Conservation (phyloP, 2,888 invertebrate genomes). For the Synergus itoensis region DNA sequence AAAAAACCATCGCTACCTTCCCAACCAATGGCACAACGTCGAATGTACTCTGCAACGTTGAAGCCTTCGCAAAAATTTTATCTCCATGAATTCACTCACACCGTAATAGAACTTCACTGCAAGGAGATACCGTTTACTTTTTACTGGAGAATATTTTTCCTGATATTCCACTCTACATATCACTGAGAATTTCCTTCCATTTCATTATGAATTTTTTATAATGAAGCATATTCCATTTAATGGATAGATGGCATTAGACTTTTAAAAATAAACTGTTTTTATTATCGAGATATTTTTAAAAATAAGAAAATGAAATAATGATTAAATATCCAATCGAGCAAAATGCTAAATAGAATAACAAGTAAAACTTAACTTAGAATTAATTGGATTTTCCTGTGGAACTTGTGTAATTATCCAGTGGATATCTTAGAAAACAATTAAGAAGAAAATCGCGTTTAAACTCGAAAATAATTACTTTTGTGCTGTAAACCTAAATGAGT, state of each 20-base stretch:
- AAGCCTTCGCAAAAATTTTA: slow-evolving; percentile 42
- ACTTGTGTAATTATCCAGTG: slow-evolving; percentile 38
- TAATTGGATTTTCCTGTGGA: slow-evolving; percentile 37
- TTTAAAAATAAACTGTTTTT: too few relatives aligned
- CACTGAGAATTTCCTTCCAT: not conserved
- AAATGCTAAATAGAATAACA: not conserved
- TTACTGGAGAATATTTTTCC: slow-evolving; percentile 12
- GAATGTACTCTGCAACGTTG: slow-evolving; percentile 40
- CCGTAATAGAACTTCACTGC: slow-evolving; percentile 18
- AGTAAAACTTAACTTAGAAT: slow-evolving; percentile 1
- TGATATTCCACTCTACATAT: slow-evolving; percentile 12
- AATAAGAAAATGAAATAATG: too few relatives aligned
- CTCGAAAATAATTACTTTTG: slow-evolving; percentile 41
- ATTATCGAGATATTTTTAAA: too few relatives aligned
- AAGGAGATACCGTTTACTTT: slow-evolving; percentile 26
- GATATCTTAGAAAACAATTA: slow-evolving; percentile 35
- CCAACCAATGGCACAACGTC: slow-evolving; percentile 50
- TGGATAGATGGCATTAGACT: too few relatives aligned
- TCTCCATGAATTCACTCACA: slow-evolving; percentile 29
- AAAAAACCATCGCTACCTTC: slow-evolving; percentile 46
- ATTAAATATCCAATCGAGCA: not conserved
- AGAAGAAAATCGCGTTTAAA: slow-evolving; percentile 38
- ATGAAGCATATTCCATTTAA: not conserved
- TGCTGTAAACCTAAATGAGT: slow-evolving; percentile 36
- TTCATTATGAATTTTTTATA: slow-evolving; percentile 29